Evolutionary conservation across 2,888 invertebrate genomes (phyloP).

Genomic region (Ceraclea dissimilis): DNA sequence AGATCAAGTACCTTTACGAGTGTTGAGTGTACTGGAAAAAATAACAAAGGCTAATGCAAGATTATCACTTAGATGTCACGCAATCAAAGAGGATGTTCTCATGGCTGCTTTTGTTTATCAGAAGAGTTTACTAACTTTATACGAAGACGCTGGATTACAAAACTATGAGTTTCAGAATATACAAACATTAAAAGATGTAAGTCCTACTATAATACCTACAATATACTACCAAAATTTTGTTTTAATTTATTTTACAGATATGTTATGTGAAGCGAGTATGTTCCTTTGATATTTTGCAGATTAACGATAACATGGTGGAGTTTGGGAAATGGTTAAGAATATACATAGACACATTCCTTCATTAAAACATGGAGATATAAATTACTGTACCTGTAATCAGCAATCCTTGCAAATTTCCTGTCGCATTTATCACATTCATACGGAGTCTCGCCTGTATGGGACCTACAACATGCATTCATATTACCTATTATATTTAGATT

Average conservation of each 20-base stretch:
- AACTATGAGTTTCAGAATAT: not conserved
- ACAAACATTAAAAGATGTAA: not conserved
- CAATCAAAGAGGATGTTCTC: constrained; percentile 13
- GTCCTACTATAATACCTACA: too few species aligned
- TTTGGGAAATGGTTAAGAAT: constrained; percentile 5
- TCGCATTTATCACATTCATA: constrained; percentile 25
- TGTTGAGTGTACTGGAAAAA: constrained; percentile 11
- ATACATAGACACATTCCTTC: not conserved
- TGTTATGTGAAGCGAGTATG: too few species aligned
- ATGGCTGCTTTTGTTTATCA: constrained; percentile 18
- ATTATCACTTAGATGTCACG: constrained; percentile 5
- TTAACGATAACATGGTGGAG: not conserved
- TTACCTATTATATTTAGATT: too few species aligned
- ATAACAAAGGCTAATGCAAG: constrained; percentile 16
- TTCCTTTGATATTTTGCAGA: too few species aligned
- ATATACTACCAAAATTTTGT: too few species aligned
- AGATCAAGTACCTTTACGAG: constrained; percentile 8
- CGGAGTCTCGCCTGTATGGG: constrained; percentile 22
- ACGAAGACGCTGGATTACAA: constrained; percentile 8
- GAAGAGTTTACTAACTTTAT: not conserved
- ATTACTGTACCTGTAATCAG: constrained; percentile 19
- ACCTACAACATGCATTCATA: constrained; percentile 15
- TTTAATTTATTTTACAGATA: too few species aligned
- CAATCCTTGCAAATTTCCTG: constrained; percentile 21
- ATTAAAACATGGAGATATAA: not conserved